Conservation (phyloP, 2,888 invertebrate species). For the Tubulanus polymorphus region DNA sequence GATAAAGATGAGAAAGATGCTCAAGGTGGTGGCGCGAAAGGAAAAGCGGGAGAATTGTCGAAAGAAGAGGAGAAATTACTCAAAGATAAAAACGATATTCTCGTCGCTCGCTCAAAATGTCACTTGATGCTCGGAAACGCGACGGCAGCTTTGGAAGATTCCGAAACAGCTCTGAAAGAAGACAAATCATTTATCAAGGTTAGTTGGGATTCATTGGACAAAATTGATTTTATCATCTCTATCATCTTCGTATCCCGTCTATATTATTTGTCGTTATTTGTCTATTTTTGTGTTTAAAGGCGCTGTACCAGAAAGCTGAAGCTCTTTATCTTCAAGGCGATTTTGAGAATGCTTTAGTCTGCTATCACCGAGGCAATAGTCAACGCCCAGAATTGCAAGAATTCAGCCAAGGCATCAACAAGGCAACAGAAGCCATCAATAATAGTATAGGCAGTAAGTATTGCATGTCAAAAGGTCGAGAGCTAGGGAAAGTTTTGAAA, state of each 20-base stretch:
- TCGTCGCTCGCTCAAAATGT: slow-evolving; percentile 86
- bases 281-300: slow-evolving; percentile 55
- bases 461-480: neutral
- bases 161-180: slow-evolving; percentile 70
- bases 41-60: too few relatives aligned
- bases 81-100: slow-evolving; percentile 68
- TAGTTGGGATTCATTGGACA: neutral
- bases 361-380: slow-evolving; percentile 80
- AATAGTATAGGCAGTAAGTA: slow-evolving; percentile 70
- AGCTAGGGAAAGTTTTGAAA: neutral
- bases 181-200: slow-evolving; percentile 46
- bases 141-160: slow-evolving; percentile 74
- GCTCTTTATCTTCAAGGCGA: slow-evolving; percentile 86
- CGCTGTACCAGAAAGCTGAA: slow-evolving; percentile 86
- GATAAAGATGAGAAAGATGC: neutral
- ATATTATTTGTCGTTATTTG: slow-evolving; percentile 3
- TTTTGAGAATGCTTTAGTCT: slow-evolving; percentile 88
- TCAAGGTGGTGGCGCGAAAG: too few relatives aligned
- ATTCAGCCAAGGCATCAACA: slow-evolving; percentile 76
- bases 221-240: neutral
- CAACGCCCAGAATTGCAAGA: slow-evolving; percentile 76
- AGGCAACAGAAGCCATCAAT: slow-evolving; percentile 89
- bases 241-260: neutral
- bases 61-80: slow-evolving; percentile 61
- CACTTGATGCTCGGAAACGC: slow-evolving; percentile 81